These are phyloP conservation scores for Prunella strophiata DNA, from an alignment of 2,797 vertebrate genomes.

Conservation along the genomic window DNA sequence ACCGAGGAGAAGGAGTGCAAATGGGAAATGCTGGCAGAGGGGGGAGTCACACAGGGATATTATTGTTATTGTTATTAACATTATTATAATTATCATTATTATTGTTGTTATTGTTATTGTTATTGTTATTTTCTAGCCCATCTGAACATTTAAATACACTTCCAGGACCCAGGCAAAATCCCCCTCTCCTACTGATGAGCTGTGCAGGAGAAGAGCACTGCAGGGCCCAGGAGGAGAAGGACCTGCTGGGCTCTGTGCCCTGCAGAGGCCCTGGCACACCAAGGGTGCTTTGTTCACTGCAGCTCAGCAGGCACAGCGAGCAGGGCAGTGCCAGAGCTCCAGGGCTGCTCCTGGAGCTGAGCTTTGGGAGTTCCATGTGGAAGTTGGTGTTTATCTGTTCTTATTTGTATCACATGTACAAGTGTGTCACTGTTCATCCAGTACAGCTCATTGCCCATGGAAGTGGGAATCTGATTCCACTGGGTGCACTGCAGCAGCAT, in stretches of 20 bases:
- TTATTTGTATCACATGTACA: background rate
- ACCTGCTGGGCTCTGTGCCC: background rate
- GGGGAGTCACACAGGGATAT: background rate
- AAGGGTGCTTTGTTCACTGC: accelerated
- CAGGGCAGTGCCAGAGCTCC: background rate
- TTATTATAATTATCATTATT: too few relatives aligned
- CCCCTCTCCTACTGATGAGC: background rate
- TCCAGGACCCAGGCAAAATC: background rate
- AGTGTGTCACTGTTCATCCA: background rate
- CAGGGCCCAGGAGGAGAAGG: background rate
- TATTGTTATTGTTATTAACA: too few relatives aligned
- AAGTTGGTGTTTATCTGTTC: background rate
- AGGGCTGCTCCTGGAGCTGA: background rate
- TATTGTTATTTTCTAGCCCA: background rate
- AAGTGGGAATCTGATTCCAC: background rate
- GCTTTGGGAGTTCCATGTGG: background rate
- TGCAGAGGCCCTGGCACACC: background rate
- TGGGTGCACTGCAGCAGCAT: background rate
- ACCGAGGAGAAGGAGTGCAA: background rate
- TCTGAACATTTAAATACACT: background rate
- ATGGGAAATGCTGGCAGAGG: background rate
- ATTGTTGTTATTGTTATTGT: too few relatives aligned
- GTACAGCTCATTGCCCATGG: accelerated
- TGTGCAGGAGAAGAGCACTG: background rate
- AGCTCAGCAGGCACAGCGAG: background rate